phyloP scores from a whole-genome alignment of 2,888 invertebrate species.

The Napeogenes sylphis region DNA sequence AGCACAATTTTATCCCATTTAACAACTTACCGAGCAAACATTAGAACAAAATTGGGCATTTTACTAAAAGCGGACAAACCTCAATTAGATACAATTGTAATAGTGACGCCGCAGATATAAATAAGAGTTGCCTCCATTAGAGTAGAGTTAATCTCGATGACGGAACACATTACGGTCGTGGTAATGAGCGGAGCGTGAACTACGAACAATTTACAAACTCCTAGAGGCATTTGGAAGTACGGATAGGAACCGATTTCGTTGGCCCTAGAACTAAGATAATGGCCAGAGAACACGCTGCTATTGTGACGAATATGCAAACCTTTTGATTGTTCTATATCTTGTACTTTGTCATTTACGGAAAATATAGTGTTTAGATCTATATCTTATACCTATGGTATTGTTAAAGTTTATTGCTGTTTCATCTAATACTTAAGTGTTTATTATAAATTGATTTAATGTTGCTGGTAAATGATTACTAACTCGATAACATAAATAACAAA shows the following conservation, averaged over 20 bases:
- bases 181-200: slow-evolving; percentile 72
- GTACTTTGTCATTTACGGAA: slow-evolving; percentile 8
- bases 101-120: slow-evolving; percentile 68
- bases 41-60: slow-evolving; percentile 69
- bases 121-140: slow-evolving; percentile 65
- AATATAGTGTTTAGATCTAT: slow-evolving; percentile 3
- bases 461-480: too few species aligned
- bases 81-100: slow-evolving; percentile 54
- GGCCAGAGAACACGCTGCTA: slow-evolving; percentile 39
- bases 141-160: slow-evolving; percentile 73
- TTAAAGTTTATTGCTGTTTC: not conserved
- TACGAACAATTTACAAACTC: slow-evolving; percentile 66
- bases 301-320: slow-evolving; percentile 35
- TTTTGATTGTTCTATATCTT: slow-evolving; percentile 27
- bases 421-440: not conserved
- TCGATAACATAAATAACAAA: too few species aligned
- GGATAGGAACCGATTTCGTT: slow-evolving; percentile 37
- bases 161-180: slow-evolving; percentile 68
- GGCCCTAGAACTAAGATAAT: slow-evolving; percentile 38
- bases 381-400: too few species aligned
- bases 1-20: slow-evolving; percentile 49
- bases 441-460: too few species aligned
- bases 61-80: slow-evolving; percentile 73
- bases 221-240: slow-evolving; percentile 59
- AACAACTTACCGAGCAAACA: slow-evolving; percentile 49